Evolutionary conservation across 2,797 vertebrate species (phyloP), one percentile per base, ranked within the genome.

Genomic region (Rhinatrema bivittatum): DNA sequence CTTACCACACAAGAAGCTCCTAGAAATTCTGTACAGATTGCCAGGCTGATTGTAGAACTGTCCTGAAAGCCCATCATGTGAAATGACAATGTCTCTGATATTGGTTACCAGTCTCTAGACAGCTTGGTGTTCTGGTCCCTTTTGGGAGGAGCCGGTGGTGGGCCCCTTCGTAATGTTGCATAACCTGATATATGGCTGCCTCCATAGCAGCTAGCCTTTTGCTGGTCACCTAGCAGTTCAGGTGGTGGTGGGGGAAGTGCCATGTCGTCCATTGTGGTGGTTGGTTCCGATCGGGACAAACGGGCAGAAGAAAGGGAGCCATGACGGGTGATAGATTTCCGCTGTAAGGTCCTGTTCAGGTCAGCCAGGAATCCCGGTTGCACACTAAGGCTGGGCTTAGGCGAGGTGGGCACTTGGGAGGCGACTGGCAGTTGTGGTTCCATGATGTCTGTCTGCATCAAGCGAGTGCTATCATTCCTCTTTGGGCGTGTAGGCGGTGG

Each of bases 361-460:
- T 98, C 94, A 2, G 90, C 91, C 62, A 98, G 69, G 71, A 98
- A 98, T 12, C 91, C 93, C 3, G 90, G 92, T 72, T 93, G 92
- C 28, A 98, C 80, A 0, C 85, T 82, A 65, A 93, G 88, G 78
- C 84, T 66, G 37, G 91, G 76, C 50, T 96, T 96, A 3, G 93
- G 93, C 1, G 94, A 94, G 13, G 90, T 88, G 59, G 93, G 91
- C 45, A 84, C 86, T 39, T 87, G 88, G 1, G 87, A 81, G 29
- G 57, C 64, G 22, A 73, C 65, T 14, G 85, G 62, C 7, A 72
- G 72, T 7, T 74, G 80, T 2, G 76, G 69, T 43, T 79, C 87
- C 0, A 75, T 11, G 0, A 58, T 17, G 32, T 85, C 82, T 0
- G 32, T 60, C 11, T 84, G 88, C 0, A 91, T 87, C 51, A 93